Base-by-base conservation (phyloP, 64 coral and sea anemone species). In the Montipora capricornis region DNA sequence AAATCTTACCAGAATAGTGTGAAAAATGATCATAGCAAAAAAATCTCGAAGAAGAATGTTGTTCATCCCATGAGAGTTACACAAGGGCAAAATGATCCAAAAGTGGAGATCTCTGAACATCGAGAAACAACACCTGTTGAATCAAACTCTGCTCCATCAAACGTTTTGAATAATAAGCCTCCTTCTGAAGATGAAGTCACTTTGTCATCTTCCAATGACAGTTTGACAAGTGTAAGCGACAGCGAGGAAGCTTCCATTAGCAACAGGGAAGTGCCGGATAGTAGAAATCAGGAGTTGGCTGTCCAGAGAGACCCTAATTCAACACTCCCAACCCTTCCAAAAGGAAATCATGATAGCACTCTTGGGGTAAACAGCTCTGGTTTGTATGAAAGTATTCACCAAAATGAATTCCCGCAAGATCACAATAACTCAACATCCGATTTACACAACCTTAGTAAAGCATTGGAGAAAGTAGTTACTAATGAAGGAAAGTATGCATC, bases 161-260 rank as follows among this genome's bases (percentile, higher is more conserved):
- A 13, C 47, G 29, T 15, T 8, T 20, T 86, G 64, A 70, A 81
- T 46, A 53, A 91, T 57, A 71, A 80, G 51, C 5, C 26, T 48
- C 77, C 22, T 47, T 17, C 59, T 76, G 47, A 46, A 22, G 22
- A 85, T 74, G 67, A 77, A 24, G 51, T 57, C 10, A 58, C 74
- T 51, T 10, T 80, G 15, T 83, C 68, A 51, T 77, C 89, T 55
- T 91, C 92, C 47, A 89, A 94, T 29, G 95, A 88, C n/a, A 97
- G 95, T 87, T 80, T 97, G 19, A 97, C 95, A 8, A 94, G 87
- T 91, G 95, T 97, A 0, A 97, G 95, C 58, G 55, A 88, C 50
- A 75, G 76, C 45, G 88, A 91, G 13, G 92, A 94, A 60, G 75
- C 93, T 20, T 92, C 81, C 24, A 47, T 82, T 3, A 85, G 69